These are phyloP conservation scores for Brenthis ino DNA, from an alignment of 2,888 invertebrate species.

Conservation along the genomic window DNA sequence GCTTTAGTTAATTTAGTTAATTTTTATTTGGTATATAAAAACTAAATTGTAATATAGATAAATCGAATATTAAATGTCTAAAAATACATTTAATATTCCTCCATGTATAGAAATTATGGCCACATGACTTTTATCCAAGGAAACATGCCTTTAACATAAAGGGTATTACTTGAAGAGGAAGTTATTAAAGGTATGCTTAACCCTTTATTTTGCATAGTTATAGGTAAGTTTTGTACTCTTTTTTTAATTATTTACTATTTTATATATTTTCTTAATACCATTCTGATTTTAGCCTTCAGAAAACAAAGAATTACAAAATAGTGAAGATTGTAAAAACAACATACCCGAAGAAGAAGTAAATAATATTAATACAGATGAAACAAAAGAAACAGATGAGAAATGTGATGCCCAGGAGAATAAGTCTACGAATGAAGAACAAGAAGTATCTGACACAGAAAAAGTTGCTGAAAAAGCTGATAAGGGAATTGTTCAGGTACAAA, in stretches of 20 bases:
- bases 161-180: constrained; percentile 27
- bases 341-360: background rate
- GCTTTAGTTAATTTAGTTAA: constrained; percentile 13
- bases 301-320: constrained; percentile 15
- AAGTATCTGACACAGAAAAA: constrained; percentile 2
- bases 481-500: constrained; percentile 8
- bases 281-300: constrained; percentile 18
- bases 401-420: constrained; percentile 9
- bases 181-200: constrained; percentile 23
- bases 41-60: constrained; percentile 28
- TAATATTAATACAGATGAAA: background rate
- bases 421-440: background rate
- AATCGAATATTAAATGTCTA: constrained; percentile 32
- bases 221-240: constrained; percentile 24
- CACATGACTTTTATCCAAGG: constrained; percentile 29
- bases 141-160: constrained; percentile 29
- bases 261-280: constrained; percentile 4
- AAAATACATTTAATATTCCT: constrained; percentile 32
- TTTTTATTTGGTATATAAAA: constrained; percentile 15
- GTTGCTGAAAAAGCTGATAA: constrained; percentile 11
- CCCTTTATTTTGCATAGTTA: constrained; percentile 21
- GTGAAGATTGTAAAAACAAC: constrained; percentile 13
- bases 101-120: constrained; percentile 32
- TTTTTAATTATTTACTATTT: constrained; percentile 18
- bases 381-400: constrained; percentile 15